A percentile compares a stretch with the other conserved stretches of the same genome.
These are phyloP conservation scores for Automeris io DNA, from an alignment of 2,888 invertebrate species.

Conservation along the genomic window DNA sequence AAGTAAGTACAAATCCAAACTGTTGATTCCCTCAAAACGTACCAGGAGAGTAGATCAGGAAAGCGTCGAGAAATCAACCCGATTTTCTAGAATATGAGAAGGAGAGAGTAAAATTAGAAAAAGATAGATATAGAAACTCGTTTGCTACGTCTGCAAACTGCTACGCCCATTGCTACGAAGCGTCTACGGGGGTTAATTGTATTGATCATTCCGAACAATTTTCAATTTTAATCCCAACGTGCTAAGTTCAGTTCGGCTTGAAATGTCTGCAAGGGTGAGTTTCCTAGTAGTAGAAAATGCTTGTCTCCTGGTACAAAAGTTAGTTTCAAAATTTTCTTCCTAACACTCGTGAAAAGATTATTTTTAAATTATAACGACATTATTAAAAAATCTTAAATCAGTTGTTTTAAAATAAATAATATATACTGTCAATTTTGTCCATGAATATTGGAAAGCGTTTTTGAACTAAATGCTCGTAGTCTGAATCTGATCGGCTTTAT, in stretches of 20 bases:
- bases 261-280: neutral
- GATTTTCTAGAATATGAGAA: constrained; percentile 5
- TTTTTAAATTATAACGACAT: no score
- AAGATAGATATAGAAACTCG: constrained; percentile 23
- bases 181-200: constrained; percentile 28
- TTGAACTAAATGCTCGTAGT: no score
- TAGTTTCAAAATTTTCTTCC: neutral
- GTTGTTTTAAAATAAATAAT: no score
- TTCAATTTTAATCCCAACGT: neutral
- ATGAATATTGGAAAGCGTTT: no score
- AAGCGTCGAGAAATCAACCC: neutral
- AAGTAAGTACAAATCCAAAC: no score
- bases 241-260: neutral
- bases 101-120: constrained; percentile 22
- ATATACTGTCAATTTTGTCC: no score
- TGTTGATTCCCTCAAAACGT: no score
- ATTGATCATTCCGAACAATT: constrained; percentile 37
- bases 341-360: no score
- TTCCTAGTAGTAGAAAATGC: constrained; percentile 5
- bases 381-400: no score
- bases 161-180: constrained; percentile 44
- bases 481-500: no score
- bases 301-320: constrained; percentile 16
- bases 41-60: no score
- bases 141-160: constrained; percentile 15